These are phyloP conservation scores for Bilobella aurantiaca DNA, from an alignment of 1,140 invertebrate species.

Conservation along the genomic window DNA sequence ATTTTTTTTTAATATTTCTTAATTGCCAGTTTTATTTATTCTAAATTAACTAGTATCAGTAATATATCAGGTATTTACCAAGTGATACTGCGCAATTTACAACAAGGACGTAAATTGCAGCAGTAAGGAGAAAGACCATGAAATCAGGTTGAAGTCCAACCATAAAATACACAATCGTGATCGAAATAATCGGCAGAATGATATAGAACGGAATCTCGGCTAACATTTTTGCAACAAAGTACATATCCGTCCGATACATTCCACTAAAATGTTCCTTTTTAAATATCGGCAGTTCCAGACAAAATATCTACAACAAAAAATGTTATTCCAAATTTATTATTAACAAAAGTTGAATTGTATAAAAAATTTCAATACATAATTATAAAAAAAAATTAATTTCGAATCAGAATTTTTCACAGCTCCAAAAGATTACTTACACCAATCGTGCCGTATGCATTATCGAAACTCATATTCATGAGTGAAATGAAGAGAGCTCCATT, in stretches of 20 bases:
- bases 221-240: conserved; percentile 38
- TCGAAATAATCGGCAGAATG: conserved; percentile 42
- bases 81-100: background rate
- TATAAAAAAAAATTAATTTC: background rate
- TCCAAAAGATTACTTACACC: background rate
- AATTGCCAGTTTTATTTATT: too few relatives aligned
- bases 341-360: background rate
- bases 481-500: conserved; percentile 57
- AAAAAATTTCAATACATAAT: background rate
- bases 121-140: background rate
- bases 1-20: too few relatives aligned
- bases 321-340: background rate
- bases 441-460: background rate
- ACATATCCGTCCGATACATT: conserved; percentile 36
- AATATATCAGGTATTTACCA: too few relatives aligned
- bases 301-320: conserved; percentile 31
- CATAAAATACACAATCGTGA: conserved; percentile 44
- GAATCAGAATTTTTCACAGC: background rate
- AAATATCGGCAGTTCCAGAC: conserved; percentile 35
- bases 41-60: too few relatives aligned
- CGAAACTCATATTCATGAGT: conserved; percentile 5
- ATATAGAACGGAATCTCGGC: conserved; percentile 41
- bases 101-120: background rate
- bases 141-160: conserved; percentile 36
- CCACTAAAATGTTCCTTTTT: conserved; percentile 36